Evolutionary conservation across 2,797 vertebrate genomes (phyloP).

Genomic region (Clarias pachynema): DNA sequence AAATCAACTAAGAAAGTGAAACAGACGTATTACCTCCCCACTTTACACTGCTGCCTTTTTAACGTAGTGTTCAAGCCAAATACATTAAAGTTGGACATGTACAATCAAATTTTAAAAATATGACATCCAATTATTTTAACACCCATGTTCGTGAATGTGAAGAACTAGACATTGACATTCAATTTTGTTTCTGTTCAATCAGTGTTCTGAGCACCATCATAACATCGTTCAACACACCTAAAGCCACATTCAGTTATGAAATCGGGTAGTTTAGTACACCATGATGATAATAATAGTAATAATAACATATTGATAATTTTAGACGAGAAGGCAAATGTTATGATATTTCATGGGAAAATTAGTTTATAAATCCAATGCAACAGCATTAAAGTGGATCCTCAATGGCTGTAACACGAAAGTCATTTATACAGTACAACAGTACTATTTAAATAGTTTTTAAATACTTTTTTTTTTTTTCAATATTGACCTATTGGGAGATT

Average conservation of each 20-base stretch:
- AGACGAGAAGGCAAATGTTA: constrained; percentile 32
- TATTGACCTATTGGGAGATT: not conserved
- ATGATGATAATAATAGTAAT: not conserved
- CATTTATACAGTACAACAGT: constrained; percentile 11
- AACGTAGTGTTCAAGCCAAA: constrained; percentile 2
- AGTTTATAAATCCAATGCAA: constrained; percentile 7
- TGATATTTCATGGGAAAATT: constrained; percentile 25
- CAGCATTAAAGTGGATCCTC: not conserved
- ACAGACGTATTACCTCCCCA: not conserved
- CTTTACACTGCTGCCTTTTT: constrained; percentile 32
- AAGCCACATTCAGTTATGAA: constrained; percentile 33
- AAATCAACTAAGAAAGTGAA: constrained; percentile 26
- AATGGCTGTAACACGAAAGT: constrained; percentile 21
- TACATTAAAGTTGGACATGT: constrained; percentile 32
- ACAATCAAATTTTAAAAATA: not conserved
- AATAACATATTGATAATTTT: not conserved
- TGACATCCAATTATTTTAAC: not conserved
- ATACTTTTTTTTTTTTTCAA: not conserved
- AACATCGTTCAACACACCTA: constrained; percentile 14
- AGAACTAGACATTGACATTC: not conserved
- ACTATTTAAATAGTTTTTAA: not conserved
- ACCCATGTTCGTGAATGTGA: not conserved
- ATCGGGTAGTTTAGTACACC: constrained; percentile 13
- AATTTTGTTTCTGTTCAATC: not conserved
- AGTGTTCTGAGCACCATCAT: constrained; percentile 2